phyloP scores from a whole-genome alignment of 2,797 vertebrate species.

The Hoplostethus atlanticus region DNA sequence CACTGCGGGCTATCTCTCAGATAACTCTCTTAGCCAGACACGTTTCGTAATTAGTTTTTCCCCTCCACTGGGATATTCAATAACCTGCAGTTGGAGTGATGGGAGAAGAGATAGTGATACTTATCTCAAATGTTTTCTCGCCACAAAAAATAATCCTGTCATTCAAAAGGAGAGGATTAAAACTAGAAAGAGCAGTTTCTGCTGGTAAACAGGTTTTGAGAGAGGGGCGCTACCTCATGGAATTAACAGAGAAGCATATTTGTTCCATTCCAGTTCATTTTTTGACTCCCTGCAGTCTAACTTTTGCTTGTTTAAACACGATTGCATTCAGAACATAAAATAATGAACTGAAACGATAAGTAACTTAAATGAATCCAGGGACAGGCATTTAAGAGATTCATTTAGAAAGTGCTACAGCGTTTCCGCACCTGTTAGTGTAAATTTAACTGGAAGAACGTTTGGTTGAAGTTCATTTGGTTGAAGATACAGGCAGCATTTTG shows the following conservation, averaged over 20 bases:
- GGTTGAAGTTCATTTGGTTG: constrained; percentile 14
- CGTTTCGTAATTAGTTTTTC: constrained; percentile 87
- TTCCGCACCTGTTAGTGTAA: constrained; percentile 4
- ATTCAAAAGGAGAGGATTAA: constrained; percentile 81
- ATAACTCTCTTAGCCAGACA: constrained; percentile 87
- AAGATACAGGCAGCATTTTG: constrained; percentile 1
- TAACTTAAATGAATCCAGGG: constrained; percentile 48
- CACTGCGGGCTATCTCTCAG: constrained; percentile 84
- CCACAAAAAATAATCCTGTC: constrained; percentile 78
- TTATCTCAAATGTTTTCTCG: constrained; percentile 81
- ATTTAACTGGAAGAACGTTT: constrained; percentile 17
- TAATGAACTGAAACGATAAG: constrained; percentile 48
- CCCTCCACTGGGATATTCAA: constrained; percentile 85
- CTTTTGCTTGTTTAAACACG: constrained; percentile 59
- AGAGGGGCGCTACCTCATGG: constrained; percentile 52
- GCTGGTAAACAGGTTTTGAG: constrained; percentile 73
- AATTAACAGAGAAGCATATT: constrained; percentile 58
- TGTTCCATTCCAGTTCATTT: constrained; percentile 58
- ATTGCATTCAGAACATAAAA: constrained; percentile 53
- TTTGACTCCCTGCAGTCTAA: constrained; percentile 51
- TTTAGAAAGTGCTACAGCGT: neutral
- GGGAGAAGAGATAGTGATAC: constrained; percentile 81
- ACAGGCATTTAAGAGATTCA: constrained; percentile 26
- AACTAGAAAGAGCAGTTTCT: constrained; percentile 67
- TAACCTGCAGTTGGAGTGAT: constrained; percentile 86